These are phyloP conservation scores for Philonicus albiceps DNA, from an alignment of 2,888 invertebrate species.

Conservation along the genomic window DNA sequence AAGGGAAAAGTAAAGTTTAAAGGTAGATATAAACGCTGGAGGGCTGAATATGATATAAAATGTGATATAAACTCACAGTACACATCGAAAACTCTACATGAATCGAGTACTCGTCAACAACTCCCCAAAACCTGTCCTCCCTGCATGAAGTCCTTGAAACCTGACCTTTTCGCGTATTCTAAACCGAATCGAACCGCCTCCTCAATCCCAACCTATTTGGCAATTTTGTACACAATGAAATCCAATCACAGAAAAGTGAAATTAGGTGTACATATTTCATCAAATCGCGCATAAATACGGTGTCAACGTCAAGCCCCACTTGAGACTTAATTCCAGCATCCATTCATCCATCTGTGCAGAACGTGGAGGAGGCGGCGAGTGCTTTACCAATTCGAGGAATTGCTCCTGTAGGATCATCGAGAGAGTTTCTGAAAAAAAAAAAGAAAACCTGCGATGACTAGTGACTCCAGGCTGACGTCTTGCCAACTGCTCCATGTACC, in stretches of 20 bases:
- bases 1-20: background rate
- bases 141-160: background rate
- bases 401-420: background rate
- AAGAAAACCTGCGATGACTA: background rate
- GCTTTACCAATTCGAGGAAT: background rate
- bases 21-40: background rate
- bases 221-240: background rate
- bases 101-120: background rate
- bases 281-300: conserved; percentile 8
- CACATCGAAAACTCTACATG: background rate
- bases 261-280: conserved; percentile 13
- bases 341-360: background rate
- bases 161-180: background rate
- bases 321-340: conserved; percentile 34
- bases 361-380: background rate
- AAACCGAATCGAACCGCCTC: background rate
- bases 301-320: conserved; percentile 24
- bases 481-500: background rate
- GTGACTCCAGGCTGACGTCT: background rate
- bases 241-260: background rate
- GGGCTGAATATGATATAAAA: background rate
- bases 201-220: background rate
- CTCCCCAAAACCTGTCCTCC: background rate
- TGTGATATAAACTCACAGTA: background rate
- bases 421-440: background rate